phyloP scores from a whole-genome alignment of 2,113 vertebrate genomes.

The Jacana jacana region DNA sequence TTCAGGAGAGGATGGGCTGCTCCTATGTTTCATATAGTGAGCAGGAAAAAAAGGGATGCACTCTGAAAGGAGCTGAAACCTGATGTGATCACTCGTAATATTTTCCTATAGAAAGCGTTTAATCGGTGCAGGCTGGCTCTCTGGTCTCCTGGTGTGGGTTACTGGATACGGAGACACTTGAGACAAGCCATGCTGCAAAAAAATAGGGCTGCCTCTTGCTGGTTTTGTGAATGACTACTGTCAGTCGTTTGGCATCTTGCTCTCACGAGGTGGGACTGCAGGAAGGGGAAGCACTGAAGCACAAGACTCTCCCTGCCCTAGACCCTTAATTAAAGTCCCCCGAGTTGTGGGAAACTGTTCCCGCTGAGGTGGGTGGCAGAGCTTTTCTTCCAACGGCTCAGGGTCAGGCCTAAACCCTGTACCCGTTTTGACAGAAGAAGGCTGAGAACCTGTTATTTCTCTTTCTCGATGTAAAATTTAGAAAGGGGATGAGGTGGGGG shows the following conservation, averaged over 20 bases:
- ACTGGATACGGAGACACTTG: neutral
- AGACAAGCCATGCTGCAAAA: neutral
- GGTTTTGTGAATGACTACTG: neutral
- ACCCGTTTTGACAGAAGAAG: neutral
- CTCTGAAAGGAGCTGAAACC: neutral
- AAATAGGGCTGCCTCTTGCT: neutral
- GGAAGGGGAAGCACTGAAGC: neutral
- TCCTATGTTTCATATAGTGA: neutral
- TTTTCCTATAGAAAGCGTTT: neutral
- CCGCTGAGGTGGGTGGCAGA: neutral
- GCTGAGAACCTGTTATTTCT: neutral
- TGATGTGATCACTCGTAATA: fast-evolving
- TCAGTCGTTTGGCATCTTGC: neutral
- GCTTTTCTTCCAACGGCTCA: neutral
- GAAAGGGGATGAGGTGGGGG: neutral
- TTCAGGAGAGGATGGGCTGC: neutral
- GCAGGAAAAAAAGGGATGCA: neutral
- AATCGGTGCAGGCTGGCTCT: neutral
- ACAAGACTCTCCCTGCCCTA: neutral
- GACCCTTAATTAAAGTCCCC: neutral
- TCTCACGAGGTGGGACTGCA: neutral
- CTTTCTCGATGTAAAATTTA: neutral
- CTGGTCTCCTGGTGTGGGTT: neutral
- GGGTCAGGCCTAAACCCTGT: neutral
- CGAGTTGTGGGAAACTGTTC: neutral